A percentile compares a stretch with the other conserved stretches of the same genome.
Conservation (phyloP, 2,113 vertebrate species). For the Proterorhinus semilunaris region DNA sequence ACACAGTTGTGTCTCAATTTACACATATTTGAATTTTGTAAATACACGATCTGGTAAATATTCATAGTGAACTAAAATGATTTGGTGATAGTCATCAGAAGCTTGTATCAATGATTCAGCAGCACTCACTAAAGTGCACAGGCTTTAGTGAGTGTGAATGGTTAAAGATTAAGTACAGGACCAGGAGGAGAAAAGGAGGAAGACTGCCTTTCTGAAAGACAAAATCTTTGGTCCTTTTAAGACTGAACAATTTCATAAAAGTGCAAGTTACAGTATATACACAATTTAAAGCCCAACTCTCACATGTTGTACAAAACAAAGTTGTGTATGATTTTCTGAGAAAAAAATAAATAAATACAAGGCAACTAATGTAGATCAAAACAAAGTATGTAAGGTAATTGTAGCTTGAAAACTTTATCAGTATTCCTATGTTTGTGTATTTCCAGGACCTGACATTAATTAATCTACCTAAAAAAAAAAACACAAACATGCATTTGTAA, state of each 20-base stretch:
- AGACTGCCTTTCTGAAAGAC: conserved; percentile 78
- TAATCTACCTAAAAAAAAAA: neutral
- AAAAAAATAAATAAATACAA: conserved; percentile 10
- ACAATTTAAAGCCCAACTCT: conserved; percentile 47
- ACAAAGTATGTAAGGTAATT: conserved; percentile 8
- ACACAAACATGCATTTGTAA: no score
- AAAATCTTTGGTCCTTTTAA: conserved; percentile 73
- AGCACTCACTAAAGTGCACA: conserved; percentile 46
- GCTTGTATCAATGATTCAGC: conserved; percentile 56
- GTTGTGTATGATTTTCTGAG: conserved; percentile 11
- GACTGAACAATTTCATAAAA: conserved; percentile 68
- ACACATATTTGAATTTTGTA: conserved; percentile 10
- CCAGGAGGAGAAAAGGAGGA: conserved; percentile 58
- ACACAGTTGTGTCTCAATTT: neutral
- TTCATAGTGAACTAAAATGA: conserved; percentile 33
- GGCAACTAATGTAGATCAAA: conserved; percentile 15
- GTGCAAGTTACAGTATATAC: conserved; percentile 57
- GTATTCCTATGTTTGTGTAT: conserved; percentile 11
- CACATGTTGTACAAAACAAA: conserved; percentile 29
- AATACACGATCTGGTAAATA: no score
- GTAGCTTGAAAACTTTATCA: neutral
- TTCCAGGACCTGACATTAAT: neutral
- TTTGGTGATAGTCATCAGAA: conserved; percentile 42
- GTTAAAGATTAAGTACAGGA: conserved; percentile 69
- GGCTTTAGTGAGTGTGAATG: conserved; percentile 62